These are phyloP conservation scores for Philaenus spumarius DNA, from an alignment of 1,140 invertebrate species.

Conservation along the genomic window DNA sequence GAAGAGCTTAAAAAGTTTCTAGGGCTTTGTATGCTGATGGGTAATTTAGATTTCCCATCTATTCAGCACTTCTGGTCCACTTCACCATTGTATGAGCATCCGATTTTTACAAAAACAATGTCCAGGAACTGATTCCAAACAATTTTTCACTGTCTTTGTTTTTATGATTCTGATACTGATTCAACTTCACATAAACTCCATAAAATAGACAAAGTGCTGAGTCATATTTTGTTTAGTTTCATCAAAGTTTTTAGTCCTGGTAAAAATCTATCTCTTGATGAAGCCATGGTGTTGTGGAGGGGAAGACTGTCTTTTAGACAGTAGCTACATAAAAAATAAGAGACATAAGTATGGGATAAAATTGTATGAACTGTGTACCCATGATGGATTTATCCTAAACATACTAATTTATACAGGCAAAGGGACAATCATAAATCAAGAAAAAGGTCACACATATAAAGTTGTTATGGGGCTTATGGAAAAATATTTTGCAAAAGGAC, in stretches of 20 bases:
- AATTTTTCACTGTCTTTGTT: slow-evolving; percentile 32
- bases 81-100: slow-evolving; percentile 26
- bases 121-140: slow-evolving; percentile 31
- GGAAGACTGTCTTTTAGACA: slow-evolving; percentile 35
- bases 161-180: slow-evolving; percentile 2
- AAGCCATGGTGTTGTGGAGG: slow-evolving; percentile 32
- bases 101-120: slow-evolving; percentile 31
- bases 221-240: slow-evolving; percentile 5
- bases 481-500: slow-evolving; percentile 13
- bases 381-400: slow-evolving; percentile 14
- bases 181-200: neutral
- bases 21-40: neutral
- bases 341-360: slow-evolving; percentile 35
- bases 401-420: slow-evolving; percentile 17
- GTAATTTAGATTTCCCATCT: neutral
- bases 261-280: slow-evolving; percentile 28
- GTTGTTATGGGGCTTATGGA: slow-evolving; percentile 18
- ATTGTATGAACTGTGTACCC: slow-evolving; percentile 31
- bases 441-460: slow-evolving; percentile 8
- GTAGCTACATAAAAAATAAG: slow-evolving; percentile 35
- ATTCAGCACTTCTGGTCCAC: slow-evolving; percentile 4
- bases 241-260: slow-evolving; percentile 17
- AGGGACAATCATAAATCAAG: slow-evolving; percentile 1
- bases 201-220: slow-evolving; percentile 5
- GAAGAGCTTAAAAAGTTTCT: neutral